Conservation (phyloP, 2,797 vertebrate species). For the Hemibagrus guttatus region DNA sequence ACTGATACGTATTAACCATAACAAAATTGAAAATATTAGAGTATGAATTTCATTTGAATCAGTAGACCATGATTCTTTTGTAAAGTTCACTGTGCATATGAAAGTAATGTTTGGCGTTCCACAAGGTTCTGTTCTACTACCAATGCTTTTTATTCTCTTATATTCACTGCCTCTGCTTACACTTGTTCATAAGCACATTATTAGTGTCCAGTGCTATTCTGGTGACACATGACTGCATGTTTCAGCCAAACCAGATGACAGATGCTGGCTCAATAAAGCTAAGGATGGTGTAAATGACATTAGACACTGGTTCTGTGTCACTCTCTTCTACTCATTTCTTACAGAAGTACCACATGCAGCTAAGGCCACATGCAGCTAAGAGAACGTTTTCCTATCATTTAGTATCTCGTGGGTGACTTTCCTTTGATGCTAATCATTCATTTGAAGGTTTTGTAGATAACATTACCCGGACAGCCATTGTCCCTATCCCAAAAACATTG, state of each 20-base stretch:
- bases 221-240: constrained; percentile 5
- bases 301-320: not conserved
- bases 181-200: not conserved
- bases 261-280: not conserved
- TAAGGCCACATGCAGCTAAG: not conserved
- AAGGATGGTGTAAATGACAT: not conserved
- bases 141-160: not conserved
- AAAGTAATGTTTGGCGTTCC: not conserved
- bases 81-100: not conserved
- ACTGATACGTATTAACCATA: not conserved
- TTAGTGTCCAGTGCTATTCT: not conserved
- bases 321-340: not conserved
- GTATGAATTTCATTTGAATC: not conserved
- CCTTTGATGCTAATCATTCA: not conserved
- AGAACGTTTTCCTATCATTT: not conserved
- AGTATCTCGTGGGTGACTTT: not conserved
- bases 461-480: no score
- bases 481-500: not conserved
- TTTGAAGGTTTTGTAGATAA: not conserved
- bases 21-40: not conserved
- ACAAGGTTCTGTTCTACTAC: not conserved
- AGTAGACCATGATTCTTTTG: not conserved
- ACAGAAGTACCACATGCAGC: not conserved
- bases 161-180: not conserved
- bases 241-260: constrained; percentile 1